phyloP scores from a whole-genome alignment of 1,140 invertebrate genomes.

The Chironomus tepperi region DNA sequence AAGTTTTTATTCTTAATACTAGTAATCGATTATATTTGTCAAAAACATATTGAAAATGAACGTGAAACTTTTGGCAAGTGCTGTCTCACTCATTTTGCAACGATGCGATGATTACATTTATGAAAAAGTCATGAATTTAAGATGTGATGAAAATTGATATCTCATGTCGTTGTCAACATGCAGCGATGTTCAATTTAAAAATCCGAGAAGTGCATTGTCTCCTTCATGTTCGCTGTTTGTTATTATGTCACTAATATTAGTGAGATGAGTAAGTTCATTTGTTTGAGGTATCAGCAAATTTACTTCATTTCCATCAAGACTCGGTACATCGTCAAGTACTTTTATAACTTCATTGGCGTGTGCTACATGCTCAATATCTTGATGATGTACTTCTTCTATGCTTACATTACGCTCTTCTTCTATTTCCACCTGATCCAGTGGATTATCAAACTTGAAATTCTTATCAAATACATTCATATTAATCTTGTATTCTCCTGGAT shows the following conservation, averaged over 20 bases:
- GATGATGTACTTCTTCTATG: neutral
- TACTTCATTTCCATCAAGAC: slow-evolving; percentile 21
- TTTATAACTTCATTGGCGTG: neutral
- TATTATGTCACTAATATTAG: neutral
- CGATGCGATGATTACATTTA: too few species aligned
- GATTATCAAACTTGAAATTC: neutral
- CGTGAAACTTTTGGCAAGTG: too few species aligned
- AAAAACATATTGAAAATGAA: too few species aligned
- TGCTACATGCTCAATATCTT: neutral
- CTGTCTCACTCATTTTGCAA: too few species aligned
- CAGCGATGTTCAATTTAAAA: neutral
- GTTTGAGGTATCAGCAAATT: slow-evolving; percentile 12
- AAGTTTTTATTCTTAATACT: too few species aligned
- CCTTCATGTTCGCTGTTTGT: neutral
- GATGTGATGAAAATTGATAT: too few species aligned
- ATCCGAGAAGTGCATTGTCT: neutral
- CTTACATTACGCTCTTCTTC: neutral
- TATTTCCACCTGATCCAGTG: neutral
- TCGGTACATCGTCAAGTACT: neutral
- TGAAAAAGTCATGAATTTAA: too few species aligned
- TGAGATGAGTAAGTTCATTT: neutral
- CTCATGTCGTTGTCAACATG: too few species aligned
- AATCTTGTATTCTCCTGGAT: neutral
- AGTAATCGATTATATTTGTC: too few species aligned
- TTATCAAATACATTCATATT: slow-evolving; percentile 17